Evolutionary conservation across 2,888 invertebrate genomes (phyloP), one percentile per base, ranked within the genome.

Genomic region (Antheraea yamamai): DNA sequence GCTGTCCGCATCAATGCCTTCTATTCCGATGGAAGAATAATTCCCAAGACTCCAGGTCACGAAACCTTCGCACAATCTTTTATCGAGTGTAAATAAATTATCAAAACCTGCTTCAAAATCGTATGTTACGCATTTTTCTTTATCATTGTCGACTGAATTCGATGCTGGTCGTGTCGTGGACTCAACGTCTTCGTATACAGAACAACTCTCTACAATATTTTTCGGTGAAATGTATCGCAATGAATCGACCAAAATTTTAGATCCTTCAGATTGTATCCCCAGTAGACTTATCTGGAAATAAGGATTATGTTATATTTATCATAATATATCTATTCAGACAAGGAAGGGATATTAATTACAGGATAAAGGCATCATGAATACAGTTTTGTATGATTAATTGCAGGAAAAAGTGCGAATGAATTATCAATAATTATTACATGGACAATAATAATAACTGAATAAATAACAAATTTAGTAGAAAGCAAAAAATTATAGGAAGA

Each of bases 81-180:
- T 79, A 72, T 81, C 73, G 12, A 79, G 77, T 4, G 81, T 82
- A 74, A 89, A 88, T 16, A 77, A 72, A 10, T 76, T 79, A 4
- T 86, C 83, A 26, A 83, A 87, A 61, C 84, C 81, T 12, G 77
- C 75, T 76, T 85, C 88, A 55, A 88, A 88, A 71, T 87, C 81
- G 72, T 83, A 87, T 3, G 85, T 83, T 16, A 87, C 77, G 75
- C 88, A 88, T 7, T 83, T 78, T 73, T 84, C 79, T 72, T 78
- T 47, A 47, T 47, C 71, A 66, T 73, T 72, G 8, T 66, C 64
- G 18, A 26, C 64, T 66, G 30, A 3, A 66, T 66, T 76, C 20
- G 77, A 75, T 16, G 66, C 58, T 0, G 80, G 75, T 70, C 26
- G 51, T 30, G 75, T 47, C 76, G 81, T 82, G 52, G 39, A 18